phyloP scores from a whole-genome alignment of 92 coral and sea anemone genomes.

The Anthopleura xanthogrammica region DNA sequence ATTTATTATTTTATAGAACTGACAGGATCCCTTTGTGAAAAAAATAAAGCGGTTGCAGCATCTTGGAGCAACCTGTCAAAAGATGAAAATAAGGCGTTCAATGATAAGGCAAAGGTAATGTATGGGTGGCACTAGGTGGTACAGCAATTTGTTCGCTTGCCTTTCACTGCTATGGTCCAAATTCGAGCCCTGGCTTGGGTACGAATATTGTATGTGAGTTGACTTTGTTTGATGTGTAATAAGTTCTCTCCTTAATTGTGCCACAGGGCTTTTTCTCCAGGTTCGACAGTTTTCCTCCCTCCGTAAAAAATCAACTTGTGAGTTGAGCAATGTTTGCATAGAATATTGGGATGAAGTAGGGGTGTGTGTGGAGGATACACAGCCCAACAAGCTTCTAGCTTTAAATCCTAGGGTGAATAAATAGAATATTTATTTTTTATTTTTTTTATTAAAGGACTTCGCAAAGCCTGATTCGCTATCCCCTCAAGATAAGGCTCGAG shows the following conservation, averaged over 20 bases:
- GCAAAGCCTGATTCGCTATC: neutral
- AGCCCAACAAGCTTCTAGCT: neutral
- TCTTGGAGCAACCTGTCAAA: neutral
- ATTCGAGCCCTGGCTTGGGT: too few relatives aligned
- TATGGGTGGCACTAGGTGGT: neutral
- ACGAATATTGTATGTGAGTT: neutral
- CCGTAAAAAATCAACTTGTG: too few relatives aligned
- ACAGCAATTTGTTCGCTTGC: neutral
- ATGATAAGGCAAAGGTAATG: constrained; percentile 9
- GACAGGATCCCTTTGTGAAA: constrained; percentile 4
- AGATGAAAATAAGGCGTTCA: constrained; percentile 7
- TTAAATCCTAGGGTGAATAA: too few relatives aligned
- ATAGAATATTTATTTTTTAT: too few relatives aligned
- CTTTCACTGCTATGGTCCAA: neutral
- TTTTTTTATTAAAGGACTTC: neutral
- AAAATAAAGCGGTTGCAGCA: neutral
- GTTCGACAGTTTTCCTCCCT: too few relatives aligned
- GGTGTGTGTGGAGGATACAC: neutral
- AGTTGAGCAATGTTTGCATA: neutral
- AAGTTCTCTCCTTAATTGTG: too few relatives aligned
- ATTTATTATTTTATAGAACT: neutral
- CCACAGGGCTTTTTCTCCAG: too few relatives aligned
- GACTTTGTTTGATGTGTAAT: too few relatives aligned
- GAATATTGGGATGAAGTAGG: neutral
- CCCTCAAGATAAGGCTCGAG: constrained; percentile 1